Conservation (phyloP, 2,888 invertebrate species). For the Aphodius sticticus region DNA sequence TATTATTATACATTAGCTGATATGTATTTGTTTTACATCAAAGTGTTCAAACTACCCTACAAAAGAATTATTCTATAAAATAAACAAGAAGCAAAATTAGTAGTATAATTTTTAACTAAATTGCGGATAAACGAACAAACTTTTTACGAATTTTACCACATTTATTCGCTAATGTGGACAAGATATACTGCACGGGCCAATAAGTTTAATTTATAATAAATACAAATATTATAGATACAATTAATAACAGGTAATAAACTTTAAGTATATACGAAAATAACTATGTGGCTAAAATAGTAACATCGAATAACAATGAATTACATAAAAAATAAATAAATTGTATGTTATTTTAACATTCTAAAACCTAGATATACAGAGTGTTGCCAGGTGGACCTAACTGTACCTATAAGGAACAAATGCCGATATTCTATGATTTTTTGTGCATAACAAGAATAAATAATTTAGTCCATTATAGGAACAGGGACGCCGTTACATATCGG, state of each 20-base stretch:
- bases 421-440: no score
- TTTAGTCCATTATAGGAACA: no score
- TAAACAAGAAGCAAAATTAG: background rate
- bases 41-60: background rate
- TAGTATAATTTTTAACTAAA: no score
- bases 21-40: conserved; percentile 21
- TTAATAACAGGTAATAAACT: background rate
- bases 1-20: conserved; percentile 28
- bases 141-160: background rate
- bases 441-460: no score
- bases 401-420: no score
- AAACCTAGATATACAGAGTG: background rate
- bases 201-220: background rate
- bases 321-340: background rate
- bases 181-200: conserved; percentile 60
- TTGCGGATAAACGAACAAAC: no score
- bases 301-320: background rate
- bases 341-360: background rate
- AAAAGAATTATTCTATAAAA: background rate
- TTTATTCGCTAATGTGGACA: conserved; percentile 53
- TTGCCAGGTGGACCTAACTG: no score
- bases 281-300: background rate
- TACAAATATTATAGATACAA: background rate
- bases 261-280: background rate
- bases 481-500: no score